Evolutionary conservation across 2,888 invertebrate genomes (phyloP), one percentile per base, ranked within the genome.

Genomic region (Rhagonycha lutea): DNA sequence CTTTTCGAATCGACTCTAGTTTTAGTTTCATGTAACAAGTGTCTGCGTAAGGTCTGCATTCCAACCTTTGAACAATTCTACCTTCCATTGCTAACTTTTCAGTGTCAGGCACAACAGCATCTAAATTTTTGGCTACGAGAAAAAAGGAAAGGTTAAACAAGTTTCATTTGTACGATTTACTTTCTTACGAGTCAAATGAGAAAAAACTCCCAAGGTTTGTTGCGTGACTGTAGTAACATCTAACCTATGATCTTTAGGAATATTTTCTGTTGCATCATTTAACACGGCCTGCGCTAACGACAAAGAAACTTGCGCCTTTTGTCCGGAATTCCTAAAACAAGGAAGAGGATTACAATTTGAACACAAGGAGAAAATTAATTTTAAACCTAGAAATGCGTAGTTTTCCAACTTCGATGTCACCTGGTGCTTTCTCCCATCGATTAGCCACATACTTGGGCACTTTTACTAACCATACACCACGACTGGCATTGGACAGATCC

Each of bases 401-500:
- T 88, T 97, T 97, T 12, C 98, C 98, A 65, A 98, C 98, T 90
- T 98, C 97, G 84, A 96, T 93, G 85, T 95, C 95, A 63, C 95
- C 95, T n/a, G 94, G 92, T 9, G 96, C 94, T 86, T 95, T 96
- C 85, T 96, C 95, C 98, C 98, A 98, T 89, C 95, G 94, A 83
- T 95, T 96, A 5, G 98, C 96, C 82, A 98, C 94, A 87, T 98
- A 98, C 89, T 98, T 98, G 0, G 98, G 98, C 10, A 95, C 94
- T 89, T 98, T 98, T 0, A 98, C 98, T 8, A 98, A 91, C 98
- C 98, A 98, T 11, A 98, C 96, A 76, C 98, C 98, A 83, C 98
- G 91, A 14, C 94, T 94, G 14, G 96, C 94, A 86, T 97, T 96
- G 14, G 95, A 94, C 71, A 97, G 90, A 89, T 98, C 98, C 79